Evolutionary conservation across 2,888 invertebrate genomes (phyloP), one percentile per base, ranked within the genome.

Genomic region (Sarcophaga carnaria): DNA sequence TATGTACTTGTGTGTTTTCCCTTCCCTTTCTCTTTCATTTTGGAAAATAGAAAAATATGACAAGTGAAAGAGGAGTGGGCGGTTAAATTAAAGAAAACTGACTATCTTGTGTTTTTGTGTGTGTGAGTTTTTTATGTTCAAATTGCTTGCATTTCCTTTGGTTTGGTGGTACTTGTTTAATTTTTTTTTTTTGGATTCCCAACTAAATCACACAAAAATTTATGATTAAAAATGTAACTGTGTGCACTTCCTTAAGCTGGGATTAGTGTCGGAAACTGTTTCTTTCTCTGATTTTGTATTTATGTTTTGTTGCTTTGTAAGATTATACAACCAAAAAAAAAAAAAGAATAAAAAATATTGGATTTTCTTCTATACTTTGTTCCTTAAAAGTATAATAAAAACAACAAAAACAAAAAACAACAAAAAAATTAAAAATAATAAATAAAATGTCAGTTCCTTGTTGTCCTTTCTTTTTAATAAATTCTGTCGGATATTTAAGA

Each of bases 211-310:
- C n/a, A 54, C 25, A 37, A 22, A 80, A 75, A 80, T 74, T 80
- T 80, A 80, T 72, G 66, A 75, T 63, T 54, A 72, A 80, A 37
- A 80, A 77, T 76, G 59, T 45, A 59, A 67, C 64, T 79, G 59
- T 80, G 37, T 37, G 60, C 45, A 64, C 45, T 59, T 92, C 89
- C 89, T 90, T 88, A 90, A 91, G 91, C 90, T 83, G 77, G 89
- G 91, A 91, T 91, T 92, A 91, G 91, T 90, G 90, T 88, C 91
- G 85, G 88, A 90, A 90, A 86, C 87, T 90, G 85, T 85, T 83
- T 54, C 25, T 47, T 72, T 47, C 45, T 27, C 64, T 63, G 72
- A 49, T 67, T 5, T 37, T 37, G 10, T 37, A 37, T 37, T 37
- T 37, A 37, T 37, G 37, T 37, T 37, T 37, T 66, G 10, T 54